Evolutionary conservation across 1,140 invertebrate species (phyloP).

Genomic region (Zaprionus lachaisei): DNA sequence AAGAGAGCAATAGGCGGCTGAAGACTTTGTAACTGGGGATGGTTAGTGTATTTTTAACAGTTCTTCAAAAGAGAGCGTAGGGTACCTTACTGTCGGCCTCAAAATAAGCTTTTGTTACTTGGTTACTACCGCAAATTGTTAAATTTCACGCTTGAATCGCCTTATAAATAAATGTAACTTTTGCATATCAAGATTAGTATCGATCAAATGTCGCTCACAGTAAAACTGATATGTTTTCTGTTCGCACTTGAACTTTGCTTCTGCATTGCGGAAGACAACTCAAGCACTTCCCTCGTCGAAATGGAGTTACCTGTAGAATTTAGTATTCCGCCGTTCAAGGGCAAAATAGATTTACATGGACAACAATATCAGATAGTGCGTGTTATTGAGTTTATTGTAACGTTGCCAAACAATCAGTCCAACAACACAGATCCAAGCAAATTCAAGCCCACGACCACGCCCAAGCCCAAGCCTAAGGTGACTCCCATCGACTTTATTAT

Average conservation of each 20-base stretch:
- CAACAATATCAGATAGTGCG: conserved; percentile 48
- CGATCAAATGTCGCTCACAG: neutral
- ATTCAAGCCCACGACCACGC: no score
- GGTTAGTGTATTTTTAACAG: no score
- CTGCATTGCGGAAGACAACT: neutral
- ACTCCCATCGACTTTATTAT: conserved; percentile 22
- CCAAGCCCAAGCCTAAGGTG: neutral
- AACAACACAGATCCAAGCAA: neutral
- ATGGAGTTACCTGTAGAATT: neutral
- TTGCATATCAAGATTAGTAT: neutral
- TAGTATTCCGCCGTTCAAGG: neutral
- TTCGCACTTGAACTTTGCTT: neutral
- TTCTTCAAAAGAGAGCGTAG: no score
- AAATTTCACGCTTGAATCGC: neutral
- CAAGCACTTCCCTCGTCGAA: neutral
- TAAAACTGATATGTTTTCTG: conserved; percentile 2
- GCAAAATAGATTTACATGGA: conserved; percentile 14
- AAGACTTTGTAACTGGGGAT: no score
- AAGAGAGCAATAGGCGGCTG: no score
- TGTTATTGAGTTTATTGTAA: conserved; percentile 50
- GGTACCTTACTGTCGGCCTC: no score
- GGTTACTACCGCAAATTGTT: neutral
- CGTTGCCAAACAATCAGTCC: conserved; percentile 22
- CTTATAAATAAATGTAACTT: neutral
- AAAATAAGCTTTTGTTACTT: no score